Conservation (phyloP, 2,113 vertebrate species). For the Myiozetetes cayanensis region DNA sequence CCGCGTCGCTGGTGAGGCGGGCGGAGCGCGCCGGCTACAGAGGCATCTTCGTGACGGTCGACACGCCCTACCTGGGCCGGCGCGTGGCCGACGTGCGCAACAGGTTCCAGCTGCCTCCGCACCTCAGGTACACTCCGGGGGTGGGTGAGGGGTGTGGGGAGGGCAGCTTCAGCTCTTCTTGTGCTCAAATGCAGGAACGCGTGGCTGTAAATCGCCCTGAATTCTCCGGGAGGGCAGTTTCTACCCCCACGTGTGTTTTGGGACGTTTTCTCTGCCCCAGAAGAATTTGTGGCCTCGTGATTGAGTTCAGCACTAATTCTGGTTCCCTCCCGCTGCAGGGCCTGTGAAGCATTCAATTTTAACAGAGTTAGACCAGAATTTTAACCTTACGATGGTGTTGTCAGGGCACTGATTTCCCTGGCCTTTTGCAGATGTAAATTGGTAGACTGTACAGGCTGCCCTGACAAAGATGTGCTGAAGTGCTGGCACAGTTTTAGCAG, state of each 20-base stretch:
- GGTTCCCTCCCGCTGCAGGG: neutral
- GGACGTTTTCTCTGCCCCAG: neutral
- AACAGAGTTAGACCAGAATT: neutral
- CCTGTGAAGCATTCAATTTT: neutral
- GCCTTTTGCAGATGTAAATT: neutral
- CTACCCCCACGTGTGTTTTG: neutral
- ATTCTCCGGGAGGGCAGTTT: neutral
- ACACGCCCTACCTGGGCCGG: slow-evolving; percentile 90
- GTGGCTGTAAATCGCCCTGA: neutral
- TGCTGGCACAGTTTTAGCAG: neutral
- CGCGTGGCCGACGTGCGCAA: slow-evolving; percentile 88
- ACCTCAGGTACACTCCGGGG: slow-evolving; percentile 81
- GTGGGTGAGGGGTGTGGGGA: neutral
- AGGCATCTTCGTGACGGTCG: slow-evolving; percentile 91
- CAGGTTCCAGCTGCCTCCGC: slow-evolving; percentile 86
- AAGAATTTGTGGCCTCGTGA: neutral
- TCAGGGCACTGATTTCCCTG: neutral
- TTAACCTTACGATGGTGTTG: neutral
- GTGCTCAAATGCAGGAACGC: neutral
- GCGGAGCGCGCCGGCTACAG: slow-evolving; percentile 86
- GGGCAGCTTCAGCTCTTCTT: neutral
- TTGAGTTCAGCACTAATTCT: neutral
- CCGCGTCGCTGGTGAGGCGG: slow-evolving; percentile 81
- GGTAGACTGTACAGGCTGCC: neutral
- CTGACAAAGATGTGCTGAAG: neutral